Conservation (phyloP, 2,113 vertebrate species). For the Piliocolobus tephrosceles region DNA sequence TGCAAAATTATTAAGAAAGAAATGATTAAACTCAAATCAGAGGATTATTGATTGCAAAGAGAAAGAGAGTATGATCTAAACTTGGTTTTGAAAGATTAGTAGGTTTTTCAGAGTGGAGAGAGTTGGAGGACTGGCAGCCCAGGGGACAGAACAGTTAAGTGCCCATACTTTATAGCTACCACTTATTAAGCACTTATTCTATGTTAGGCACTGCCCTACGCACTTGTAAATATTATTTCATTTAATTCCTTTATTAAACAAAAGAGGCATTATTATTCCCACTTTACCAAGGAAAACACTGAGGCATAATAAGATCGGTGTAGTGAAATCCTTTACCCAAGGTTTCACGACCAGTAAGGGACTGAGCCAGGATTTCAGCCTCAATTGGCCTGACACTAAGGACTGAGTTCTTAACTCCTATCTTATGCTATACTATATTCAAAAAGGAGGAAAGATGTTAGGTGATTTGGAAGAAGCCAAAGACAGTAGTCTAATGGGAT, state of each 20-base stretch:
- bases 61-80: background rate
- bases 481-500: background rate
- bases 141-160: background rate
- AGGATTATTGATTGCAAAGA: background rate
- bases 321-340: background rate
- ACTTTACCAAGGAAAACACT: background rate
- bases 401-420: background rate
- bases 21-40: background rate
- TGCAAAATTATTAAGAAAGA: background rate
- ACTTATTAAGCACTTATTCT: background rate
- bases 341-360: background rate
- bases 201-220: background rate
- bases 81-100: background rate
- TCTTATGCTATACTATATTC: background rate
- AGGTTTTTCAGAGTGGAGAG: background rate
- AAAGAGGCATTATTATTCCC: background rate
- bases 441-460: background rate
- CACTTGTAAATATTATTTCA: background rate
- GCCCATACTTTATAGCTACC: background rate
- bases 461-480: background rate
- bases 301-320: background rate
- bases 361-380: background rate
- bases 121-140: background rate
- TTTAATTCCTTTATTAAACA: constrained; percentile 1
- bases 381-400: background rate